phyloP scores from a whole-genome alignment of 2,888 invertebrate genomes.

The Nymphalis polychloros region DNA sequence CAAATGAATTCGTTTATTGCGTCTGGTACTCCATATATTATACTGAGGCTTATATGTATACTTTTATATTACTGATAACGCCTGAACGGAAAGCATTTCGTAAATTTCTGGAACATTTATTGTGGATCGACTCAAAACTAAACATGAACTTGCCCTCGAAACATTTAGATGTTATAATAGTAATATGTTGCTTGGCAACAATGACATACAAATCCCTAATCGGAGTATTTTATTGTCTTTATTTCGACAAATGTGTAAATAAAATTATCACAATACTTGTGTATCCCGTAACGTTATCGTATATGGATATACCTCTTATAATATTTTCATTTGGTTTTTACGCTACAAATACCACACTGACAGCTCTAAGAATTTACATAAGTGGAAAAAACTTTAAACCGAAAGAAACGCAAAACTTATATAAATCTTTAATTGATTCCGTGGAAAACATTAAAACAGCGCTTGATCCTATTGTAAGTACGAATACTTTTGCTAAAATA shows the following conservation, averaged over 20 bases:
- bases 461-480: slow-evolving; percentile 19
- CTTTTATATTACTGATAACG: background rate
- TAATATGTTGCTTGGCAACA: background rate
- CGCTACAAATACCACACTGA: background rate
- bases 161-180: slow-evolving; percentile 11
- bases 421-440: slow-evolving; percentile 18
- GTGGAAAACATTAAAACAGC: slow-evolving; percentile 1
- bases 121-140: background rate
- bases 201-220: background rate
- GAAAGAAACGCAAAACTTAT: background rate
- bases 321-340: background rate
- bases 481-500: no score
- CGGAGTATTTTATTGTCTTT: no score
- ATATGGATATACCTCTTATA: background rate
- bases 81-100: background rate
- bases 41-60: background rate
- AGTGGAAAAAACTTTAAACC: background rate
- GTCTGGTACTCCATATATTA: no score
- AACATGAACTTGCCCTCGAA: background rate
- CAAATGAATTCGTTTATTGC: no score
- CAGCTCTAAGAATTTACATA: slow-evolving; percentile 6
- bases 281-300: no score
- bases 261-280: no score
- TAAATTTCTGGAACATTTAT: background rate
- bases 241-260: background rate